Conservation (phyloP, 2,888 invertebrate species). For the Eretmocerus hayati region DNA sequence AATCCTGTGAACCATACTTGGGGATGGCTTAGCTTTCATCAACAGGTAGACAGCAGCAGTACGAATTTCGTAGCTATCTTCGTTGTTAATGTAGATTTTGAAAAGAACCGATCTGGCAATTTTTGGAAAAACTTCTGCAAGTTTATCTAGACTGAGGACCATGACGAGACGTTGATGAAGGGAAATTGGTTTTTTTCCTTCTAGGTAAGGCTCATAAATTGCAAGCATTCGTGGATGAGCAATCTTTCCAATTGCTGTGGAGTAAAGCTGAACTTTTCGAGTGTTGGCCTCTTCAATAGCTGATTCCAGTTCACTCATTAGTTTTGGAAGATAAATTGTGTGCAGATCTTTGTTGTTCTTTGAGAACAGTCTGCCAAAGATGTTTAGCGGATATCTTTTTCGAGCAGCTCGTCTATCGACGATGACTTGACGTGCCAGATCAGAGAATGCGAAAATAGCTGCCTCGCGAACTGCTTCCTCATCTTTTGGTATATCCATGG, state of each 20-base stretch:
- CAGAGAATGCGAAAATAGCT: constrained; percentile 56
- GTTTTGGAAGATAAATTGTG: constrained; percentile 56
- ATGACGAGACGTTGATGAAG: constrained; percentile 60
- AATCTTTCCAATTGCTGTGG: constrained; percentile 59
- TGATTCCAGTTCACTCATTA: constrained; percentile 51
- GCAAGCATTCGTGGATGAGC: constrained; percentile 57
- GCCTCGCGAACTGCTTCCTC: constrained; percentile 51
- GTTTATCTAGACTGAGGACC: constrained; percentile 52
- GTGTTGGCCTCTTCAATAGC: constrained; percentile 53
- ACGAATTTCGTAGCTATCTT: constrained; percentile 60
- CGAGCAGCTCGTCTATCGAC: constrained; percentile 54
- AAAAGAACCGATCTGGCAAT: constrained; percentile 54
- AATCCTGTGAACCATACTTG: constrained; percentile 62
- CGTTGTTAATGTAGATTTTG: constrained; percentile 61
- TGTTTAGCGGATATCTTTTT: constrained; percentile 59
- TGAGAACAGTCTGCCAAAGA: constrained; percentile 55
- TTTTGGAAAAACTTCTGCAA: constrained; percentile 51
- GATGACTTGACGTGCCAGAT: constrained; percentile 56
- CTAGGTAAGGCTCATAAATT: constrained; percentile 61
- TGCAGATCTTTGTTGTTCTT: constrained; percentile 49
- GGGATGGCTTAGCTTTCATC: constrained; percentile 56
- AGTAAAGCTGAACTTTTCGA: constrained; percentile 55
- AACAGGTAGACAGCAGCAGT: constrained; percentile 58
- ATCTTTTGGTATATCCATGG: background rate
- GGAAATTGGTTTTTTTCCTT: constrained; percentile 53